Percentiles rank a stretch among this genome's conserved stretches.
phyloP scores from a whole-genome alignment of 1,140 invertebrate genomes.

The Cylas formicarius region DNA sequence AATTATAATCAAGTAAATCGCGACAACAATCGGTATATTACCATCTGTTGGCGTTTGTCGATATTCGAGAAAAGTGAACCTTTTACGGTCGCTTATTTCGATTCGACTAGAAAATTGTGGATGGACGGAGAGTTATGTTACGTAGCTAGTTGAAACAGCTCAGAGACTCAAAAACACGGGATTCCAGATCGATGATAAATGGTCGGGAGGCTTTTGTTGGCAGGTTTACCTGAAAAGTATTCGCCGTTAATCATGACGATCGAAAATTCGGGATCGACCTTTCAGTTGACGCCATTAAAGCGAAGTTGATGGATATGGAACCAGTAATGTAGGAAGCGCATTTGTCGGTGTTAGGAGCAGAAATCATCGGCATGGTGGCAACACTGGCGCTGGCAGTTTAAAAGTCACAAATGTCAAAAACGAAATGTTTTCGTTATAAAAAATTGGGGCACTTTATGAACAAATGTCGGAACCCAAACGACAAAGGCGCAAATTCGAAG shows the following conservation, averaged over 20 bases:
- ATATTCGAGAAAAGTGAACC: too few species aligned
- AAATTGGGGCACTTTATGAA: constrained; percentile 15
- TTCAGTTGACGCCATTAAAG: constrained; percentile 18
- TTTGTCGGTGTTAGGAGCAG: too few species aligned
- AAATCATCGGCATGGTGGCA: too few species aligned
- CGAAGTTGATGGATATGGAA: constrained; percentile 18
- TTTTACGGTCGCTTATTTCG: too few species aligned
- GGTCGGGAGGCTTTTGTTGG: constrained; percentile 19
- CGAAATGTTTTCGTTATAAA: constrained; percentile 17
- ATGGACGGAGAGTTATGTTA: constrained; percentile 25
- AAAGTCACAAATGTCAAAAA: too few species aligned
- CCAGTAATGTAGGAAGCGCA: constrained; percentile 4
- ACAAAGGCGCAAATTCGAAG: too few species aligned
- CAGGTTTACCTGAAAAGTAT: constrained; percentile 32
- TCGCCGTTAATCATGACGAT: constrained; percentile 17
- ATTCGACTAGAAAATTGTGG: constrained; percentile 20
- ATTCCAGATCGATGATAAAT: constrained; percentile 36
- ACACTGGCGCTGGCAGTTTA: too few species aligned
- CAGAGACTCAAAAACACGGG: constrained; percentile 24
- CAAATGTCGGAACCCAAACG: too few species aligned
- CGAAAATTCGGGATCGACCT: constrained; percentile 19
- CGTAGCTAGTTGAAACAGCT: constrained; percentile 23
- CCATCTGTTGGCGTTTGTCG: too few species aligned
- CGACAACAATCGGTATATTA: too few species aligned
- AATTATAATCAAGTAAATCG: too few species aligned